Conservation (phyloP, 2,888 invertebrate species). For the Metopia argyrocephala region DNA sequence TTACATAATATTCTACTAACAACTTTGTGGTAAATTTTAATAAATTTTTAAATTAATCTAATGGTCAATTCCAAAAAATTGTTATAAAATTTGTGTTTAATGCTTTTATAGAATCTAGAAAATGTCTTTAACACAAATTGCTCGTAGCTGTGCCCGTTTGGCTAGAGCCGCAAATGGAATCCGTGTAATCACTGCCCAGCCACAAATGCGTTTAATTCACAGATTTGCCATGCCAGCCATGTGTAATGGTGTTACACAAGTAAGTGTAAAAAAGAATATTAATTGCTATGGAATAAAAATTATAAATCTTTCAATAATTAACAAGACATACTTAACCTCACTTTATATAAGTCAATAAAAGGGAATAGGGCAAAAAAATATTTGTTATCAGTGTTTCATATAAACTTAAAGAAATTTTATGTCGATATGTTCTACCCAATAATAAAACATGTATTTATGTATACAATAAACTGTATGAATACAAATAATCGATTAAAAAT, state of each 20-base stretch:
- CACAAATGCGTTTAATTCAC: slow-evolving; percentile 75
- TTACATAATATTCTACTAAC: slow-evolving; percentile 74
- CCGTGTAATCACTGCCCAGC: slow-evolving; percentile 67
- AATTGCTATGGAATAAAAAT: background rate
- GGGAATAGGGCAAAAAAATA: background rate
- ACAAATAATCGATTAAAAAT: background rate
- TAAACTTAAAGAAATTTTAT: background rate
- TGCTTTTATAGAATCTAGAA: slow-evolving; percentile 34
- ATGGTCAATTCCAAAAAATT: slow-evolving; percentile 5
- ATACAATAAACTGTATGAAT: no score
- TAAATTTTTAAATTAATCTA: slow-evolving; percentile 63
- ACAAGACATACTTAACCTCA: slow-evolving; percentile 70
- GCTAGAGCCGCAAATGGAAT: slow-evolving; percentile 70
- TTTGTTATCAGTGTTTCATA: slow-evolving; percentile 42
- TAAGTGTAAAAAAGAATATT: slow-evolving; percentile 61
- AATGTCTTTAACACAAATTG: slow-evolving; percentile 77
- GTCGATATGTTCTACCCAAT: background rate
- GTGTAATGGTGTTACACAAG: slow-evolving; percentile 68
- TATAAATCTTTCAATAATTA: slow-evolving; percentile 4
- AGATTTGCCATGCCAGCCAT: slow-evolving; percentile 72
- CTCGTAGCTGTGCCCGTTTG: slow-evolving; percentile 75
- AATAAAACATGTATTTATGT: background rate
- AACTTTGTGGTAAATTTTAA: slow-evolving; percentile 66
- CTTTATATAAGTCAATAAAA: slow-evolving; percentile 12
- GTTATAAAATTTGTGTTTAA: background rate